Evolutionary conservation across 2,888 invertebrate species (phyloP).

Genomic region (Eucera pruinosa): DNA sequence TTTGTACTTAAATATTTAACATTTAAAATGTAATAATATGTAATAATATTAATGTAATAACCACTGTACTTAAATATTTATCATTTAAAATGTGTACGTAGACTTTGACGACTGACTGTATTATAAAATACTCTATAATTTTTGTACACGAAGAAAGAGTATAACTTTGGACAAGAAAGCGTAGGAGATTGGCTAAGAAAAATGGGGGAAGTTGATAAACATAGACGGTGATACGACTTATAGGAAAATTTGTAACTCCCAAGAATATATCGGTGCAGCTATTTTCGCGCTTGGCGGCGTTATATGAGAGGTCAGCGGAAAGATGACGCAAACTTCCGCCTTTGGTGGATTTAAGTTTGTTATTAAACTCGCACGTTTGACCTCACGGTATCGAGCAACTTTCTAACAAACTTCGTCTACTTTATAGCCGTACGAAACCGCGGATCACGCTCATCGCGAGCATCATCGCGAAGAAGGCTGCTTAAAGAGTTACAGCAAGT

Average conservation of each 20-base stretch:
- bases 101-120: too few species aligned
- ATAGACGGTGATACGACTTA: neutral
- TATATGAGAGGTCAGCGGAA: conserved; percentile 31
- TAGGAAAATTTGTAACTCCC: conserved; percentile 21
- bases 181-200: neutral
- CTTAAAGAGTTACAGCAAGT: conserved; percentile 31
- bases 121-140: too few species aligned
- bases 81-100: too few species aligned
- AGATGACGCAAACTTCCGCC: conserved; percentile 38
- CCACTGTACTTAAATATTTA: too few species aligned
- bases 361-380: conserved; percentile 57
- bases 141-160: too few species aligned
- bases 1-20: too few species aligned
- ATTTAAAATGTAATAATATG: too few species aligned
- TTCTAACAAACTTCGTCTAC: conserved; percentile 40
- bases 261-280: conserved; percentile 36
- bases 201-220: neutral
- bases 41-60: too few species aligned
- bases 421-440: neutral
- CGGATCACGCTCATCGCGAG: conserved; percentile 1
- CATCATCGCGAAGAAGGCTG: conserved; percentile 7
- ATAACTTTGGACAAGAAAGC: neutral
- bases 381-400: conserved; percentile 11
- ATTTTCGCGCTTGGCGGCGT: conserved; percentile 2
- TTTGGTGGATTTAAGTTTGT: conserved; percentile 56